Base-by-base conservation (phyloP, 2,113 vertebrate genomes). In the Oncorhynchus clarkii region DNA sequence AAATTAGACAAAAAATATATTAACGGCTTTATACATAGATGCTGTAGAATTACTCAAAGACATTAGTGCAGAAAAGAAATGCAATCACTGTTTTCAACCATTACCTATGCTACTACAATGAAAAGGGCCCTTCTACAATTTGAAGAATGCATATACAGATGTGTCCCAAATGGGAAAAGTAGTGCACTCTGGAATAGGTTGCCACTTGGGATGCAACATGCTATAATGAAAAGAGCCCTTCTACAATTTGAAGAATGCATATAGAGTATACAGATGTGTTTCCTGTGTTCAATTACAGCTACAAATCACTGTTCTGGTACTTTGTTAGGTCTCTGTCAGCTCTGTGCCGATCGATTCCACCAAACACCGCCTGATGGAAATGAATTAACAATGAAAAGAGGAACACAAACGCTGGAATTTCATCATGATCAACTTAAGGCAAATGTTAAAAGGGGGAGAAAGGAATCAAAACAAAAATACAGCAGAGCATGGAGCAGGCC, bases 401-500 rank as follows among this genome's bases (percentile, higher is more conserved):
- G 5, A 70, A 84, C 80, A 84, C 76, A 60, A 81, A 83, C 71
- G 34, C 67, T 77, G 67, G 78, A 78, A 89, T 88, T 89, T 88
- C 80, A 89, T 88, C 86, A 82, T 18, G 24, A 78, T 2, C 2
- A 87, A 80, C 84, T 79, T 67, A 81, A 83, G 82, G 84, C 80
- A 77, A 82, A 86, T 79, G 71, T 82, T 84, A 78, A 82, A 39
- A 8, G 7, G 84, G 84, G 75, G 71, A 70, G 73, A 84, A 90
- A 89, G 83, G 80, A 91, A 91, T 88, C 78, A 90, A 92, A 93
- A 88, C 80, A 90, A 80, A 72, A 91, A 85, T 85, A 76, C 82
- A 85, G 26, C 64, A 80, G n/a, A 57, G 54, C 54, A 4, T 57
- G 54, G 54, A 57, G 18, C 16, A 45, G 39, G 39, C 8, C 39